These are phyloP conservation scores for Gryllus longicercus DNA, from an alignment of 2,888 invertebrate genomes.

Conservation along the genomic window DNA sequence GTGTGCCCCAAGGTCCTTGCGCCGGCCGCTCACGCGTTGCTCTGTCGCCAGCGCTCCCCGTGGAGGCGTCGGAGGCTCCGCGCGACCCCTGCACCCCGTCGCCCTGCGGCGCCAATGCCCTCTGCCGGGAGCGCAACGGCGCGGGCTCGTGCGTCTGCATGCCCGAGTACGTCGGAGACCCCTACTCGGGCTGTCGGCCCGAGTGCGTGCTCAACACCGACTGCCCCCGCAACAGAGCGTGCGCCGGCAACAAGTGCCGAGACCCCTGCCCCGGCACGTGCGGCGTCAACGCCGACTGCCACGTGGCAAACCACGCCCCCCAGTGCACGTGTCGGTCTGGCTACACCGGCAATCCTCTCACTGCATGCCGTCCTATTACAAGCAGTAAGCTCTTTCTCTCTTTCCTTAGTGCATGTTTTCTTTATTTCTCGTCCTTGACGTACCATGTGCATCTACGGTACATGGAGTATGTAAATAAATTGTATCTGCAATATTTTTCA, in stretches of 20 bases:
- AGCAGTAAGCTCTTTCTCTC: slow-evolving; percentile 34
- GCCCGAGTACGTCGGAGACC: slow-evolving; percentile 79
- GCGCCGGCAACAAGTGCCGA: slow-evolving; percentile 76
- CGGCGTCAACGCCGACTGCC: slow-evolving; percentile 78
- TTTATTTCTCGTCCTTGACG: neutral
- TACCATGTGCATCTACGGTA: neutral
- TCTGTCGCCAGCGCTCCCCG: neutral
- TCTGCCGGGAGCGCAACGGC: slow-evolving; percentile 75
- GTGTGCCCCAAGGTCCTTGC: too few species aligned
- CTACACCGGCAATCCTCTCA: slow-evolving; percentile 74
- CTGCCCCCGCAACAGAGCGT: slow-evolving; percentile 71
- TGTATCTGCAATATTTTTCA: neutral
- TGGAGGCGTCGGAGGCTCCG: slow-evolving; percentile 46
- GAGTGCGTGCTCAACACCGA: slow-evolving; percentile 86
- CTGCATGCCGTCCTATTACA: slow-evolving; percentile 59
- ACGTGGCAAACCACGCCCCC: slow-evolving; percentile 77
- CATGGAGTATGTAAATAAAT: neutral
- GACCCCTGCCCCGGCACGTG: slow-evolving; percentile 81
- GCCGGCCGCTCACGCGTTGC: too few species aligned
- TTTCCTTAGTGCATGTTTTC: slow-evolving; percentile 24
- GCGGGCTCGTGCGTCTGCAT: slow-evolving; percentile 79
- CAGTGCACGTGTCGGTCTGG: slow-evolving; percentile 69
- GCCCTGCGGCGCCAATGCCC: slow-evolving; percentile 81
- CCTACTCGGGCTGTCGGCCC: slow-evolving; percentile 79
- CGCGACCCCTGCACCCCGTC: slow-evolving; percentile 73